Evolutionary conservation across 2,888 invertebrate species (phyloP).

Genomic region (Tortrix viridana): DNA sequence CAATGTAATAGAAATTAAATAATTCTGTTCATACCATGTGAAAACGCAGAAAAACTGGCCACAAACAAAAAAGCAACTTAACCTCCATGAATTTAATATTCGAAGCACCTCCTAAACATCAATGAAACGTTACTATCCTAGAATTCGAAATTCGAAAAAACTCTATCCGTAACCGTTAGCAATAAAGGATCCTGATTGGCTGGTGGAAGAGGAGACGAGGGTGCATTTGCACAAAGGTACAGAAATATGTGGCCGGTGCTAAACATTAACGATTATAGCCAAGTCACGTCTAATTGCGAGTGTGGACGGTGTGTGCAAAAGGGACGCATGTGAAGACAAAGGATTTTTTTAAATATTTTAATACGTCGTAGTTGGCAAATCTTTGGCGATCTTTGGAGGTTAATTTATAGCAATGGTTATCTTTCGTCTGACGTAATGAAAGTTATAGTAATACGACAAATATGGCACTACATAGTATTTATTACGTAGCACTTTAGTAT

Average conservation of each 20-base stretch:
- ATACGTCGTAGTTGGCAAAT: too few species aligned
- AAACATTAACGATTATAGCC: slow-evolving; percentile 83
- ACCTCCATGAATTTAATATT: background rate
- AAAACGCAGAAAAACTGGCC: too few species aligned
- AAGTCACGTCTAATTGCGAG: slow-evolving; percentile 82
- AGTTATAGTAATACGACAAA: too few species aligned
- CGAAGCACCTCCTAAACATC: background rate
- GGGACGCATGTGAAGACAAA: background rate
- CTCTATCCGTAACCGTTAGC: slow-evolving; percentile 43
- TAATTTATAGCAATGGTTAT: too few species aligned
- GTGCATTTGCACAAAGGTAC: slow-evolving; percentile 80
- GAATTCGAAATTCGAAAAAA: slow-evolving; percentile 28
- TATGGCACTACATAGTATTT: too few species aligned
- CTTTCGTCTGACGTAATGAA: too few species aligned
- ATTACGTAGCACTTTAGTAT: too few species aligned
- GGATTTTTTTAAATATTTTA: background rate
- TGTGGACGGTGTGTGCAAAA: slow-evolving; percentile 56
- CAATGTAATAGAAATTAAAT: too few species aligned
- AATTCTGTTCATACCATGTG: too few species aligned
- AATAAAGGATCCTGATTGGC: slow-evolving; percentile 50
- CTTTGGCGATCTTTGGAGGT: too few species aligned
- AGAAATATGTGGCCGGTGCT: slow-evolving; percentile 81
- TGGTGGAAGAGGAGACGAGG: slow-evolving; percentile 53
- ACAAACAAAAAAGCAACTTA: background rate
- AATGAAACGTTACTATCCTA: background rate